Evolutionary conservation across 2,113 vertebrate species (phyloP).

Genomic region (Hippotragus niger): DNA sequence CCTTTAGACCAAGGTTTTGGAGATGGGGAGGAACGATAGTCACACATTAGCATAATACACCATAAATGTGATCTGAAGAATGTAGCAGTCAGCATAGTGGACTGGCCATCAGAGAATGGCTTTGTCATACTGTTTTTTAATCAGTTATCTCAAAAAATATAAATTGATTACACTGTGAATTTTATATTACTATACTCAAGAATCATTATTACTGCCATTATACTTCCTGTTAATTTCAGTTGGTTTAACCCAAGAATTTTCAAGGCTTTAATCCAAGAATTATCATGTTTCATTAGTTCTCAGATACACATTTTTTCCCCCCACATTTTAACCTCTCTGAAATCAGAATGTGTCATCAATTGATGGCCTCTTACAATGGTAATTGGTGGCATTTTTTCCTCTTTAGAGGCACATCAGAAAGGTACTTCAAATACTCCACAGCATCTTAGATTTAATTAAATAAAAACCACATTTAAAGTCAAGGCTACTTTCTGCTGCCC

Average conservation of each 20-base stretch:
- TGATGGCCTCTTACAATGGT: neutral
- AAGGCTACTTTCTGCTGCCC: neutral
- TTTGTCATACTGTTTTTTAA: neutral
- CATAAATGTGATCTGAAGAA: neutral
- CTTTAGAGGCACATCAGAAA: neutral
- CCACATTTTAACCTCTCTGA: neutral
- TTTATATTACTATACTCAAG: neutral
- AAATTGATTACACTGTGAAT: neutral
- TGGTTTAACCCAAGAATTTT: neutral
- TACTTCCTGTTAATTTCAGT: neutral
- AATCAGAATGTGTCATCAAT: neutral
- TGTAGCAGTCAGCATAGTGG: neutral
- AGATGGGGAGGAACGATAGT: neutral
- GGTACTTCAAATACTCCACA: neutral
- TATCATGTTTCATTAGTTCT: neutral
- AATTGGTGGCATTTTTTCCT: neutral
- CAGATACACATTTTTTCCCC: neutral
- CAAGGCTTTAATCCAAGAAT: neutral
- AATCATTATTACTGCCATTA: neutral
- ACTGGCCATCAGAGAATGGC: neutral
- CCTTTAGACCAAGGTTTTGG: fast-evolving
- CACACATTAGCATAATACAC: neutral
- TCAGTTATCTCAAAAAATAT: neutral
- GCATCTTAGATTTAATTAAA: neutral
- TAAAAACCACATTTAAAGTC: neutral